Base-by-base conservation (phyloP, 2,113 vertebrate genomes). In the Orycteropus afer region DNA sequence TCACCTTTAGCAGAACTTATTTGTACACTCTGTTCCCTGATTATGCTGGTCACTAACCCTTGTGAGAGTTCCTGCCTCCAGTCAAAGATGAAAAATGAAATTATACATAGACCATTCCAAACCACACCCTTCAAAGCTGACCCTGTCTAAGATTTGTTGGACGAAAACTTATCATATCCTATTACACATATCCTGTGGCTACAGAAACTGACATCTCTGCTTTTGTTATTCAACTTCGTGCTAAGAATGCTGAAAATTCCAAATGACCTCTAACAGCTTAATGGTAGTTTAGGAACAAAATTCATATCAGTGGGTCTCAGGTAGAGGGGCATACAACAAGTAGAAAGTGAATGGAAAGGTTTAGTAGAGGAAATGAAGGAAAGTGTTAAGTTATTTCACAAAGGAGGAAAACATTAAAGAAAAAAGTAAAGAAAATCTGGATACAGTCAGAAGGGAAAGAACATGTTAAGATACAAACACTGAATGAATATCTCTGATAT, bases 11-110 rank as follows among this genome's bases (percentile, higher is more conserved):
- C 37, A 80, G 57, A 80, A 86, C 0, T 82, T 61, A 45, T 32
- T 47, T 51, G 93, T 85, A 94, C 94, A 88, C 65, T 3, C 65
- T 96, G 96, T 95, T 96, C 93, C 61, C 86, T 78, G 27, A 69
- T 61, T n/a, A 73, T 53, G 51, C 37, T 76, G 80, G n/a, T 81
- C 5, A 18, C 20, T 84, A 55, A 63, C 34, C 34, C 34, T 87
- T 63, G 25, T 55, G 89, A 51, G 29, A 83, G 15, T 59, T 90
- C 47, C 81, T 18, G 74, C 47, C 32, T 91, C 69, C 45, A 42
- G 40, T 57, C 63, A 87, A 42, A 91, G 87, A 53, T 86, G 80
- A 55, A 91, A 90, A 65, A 57, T 67, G 23, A 86, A 87, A 77
- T 76, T 37, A 49, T 23, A 27, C 29, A 74, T 17, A 90, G 73